Conservation (phyloP, 1,140 invertebrate genomes). For the Antheraea pernyi region DNA sequence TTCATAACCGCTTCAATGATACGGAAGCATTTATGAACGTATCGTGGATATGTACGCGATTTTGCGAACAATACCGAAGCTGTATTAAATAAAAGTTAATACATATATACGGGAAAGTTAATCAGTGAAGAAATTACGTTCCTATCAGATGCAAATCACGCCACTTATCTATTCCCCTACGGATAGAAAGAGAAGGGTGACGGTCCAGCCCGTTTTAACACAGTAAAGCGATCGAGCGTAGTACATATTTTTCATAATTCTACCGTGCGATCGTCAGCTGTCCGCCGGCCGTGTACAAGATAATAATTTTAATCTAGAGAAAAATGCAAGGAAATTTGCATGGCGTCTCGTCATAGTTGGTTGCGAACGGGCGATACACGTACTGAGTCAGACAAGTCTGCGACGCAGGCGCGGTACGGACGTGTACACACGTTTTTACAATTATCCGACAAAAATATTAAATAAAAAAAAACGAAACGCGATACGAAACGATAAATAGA, state of each 20-base stretch:
- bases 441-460: conserved; percentile 50
- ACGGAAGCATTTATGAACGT: conserved; percentile 12
- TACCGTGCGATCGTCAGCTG: conserved; percentile 55
- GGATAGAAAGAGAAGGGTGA: conserved; percentile 41
- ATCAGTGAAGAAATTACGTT: conserved; percentile 38
- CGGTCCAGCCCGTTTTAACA: conserved; percentile 58
- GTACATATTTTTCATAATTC: conserved; percentile 41
- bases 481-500: conserved; percentile 29
- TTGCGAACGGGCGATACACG: conserved; percentile 1
- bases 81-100: neutral
- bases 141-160: conserved; percentile 68
- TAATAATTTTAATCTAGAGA: conserved; percentile 35
- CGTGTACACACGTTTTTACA: conserved; percentile 19
- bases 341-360: conserved; percentile 40
- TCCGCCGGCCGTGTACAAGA: conserved; percentile 38
- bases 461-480: conserved; percentile 39
- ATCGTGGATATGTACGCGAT: neutral
- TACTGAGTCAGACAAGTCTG: conserved; percentile 47
- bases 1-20: conserved; percentile 39
- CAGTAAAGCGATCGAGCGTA: conserved; percentile 46
- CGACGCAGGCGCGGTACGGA: conserved; percentile 48
- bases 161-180: conserved; percentile 63
- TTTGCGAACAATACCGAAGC: neutral
- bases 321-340: conserved; percentile 58
- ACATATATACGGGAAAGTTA: neutral